A percentile compares a stretch with the other conserved stretches of the same genome.
Evolutionary conservation across 2,113 vertebrate genomes (phyloP).

Genomic region (Sclerurus mexicanus): DNA sequence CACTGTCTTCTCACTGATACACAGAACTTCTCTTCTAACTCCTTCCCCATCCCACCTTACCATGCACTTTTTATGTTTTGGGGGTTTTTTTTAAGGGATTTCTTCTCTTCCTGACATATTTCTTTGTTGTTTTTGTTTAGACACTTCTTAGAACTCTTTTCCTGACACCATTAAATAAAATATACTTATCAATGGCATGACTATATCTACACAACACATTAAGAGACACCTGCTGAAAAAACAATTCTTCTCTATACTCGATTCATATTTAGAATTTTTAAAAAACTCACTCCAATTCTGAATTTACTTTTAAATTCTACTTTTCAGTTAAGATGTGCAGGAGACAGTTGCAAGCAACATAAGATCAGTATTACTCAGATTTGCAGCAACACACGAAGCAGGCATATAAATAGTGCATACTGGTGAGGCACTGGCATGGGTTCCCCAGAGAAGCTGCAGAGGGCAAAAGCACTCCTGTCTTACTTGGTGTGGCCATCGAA

Average conservation of each 20-base stretch:
- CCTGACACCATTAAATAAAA: background rate
- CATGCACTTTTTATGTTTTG: background rate
- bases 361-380: no score
- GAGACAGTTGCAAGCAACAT: background rate
- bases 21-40: background rate
- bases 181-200: accelerated
- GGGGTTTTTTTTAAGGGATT: background rate
- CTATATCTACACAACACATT: background rate
- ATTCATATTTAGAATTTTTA: background rate
- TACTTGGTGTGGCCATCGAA: slow-evolving; percentile 92
- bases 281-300: background rate
- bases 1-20: background rate
- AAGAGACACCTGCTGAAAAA: background rate
- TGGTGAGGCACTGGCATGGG: background rate
- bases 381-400: background rate
- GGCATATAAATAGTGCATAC: accelerated
- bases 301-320: background rate
- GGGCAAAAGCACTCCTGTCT: background rate
- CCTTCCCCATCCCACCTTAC: background rate
- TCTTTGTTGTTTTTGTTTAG: background rate
- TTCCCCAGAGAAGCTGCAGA: accelerated
- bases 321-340: accelerated
- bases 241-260: accelerated
- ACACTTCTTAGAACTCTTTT: background rate
- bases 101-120: accelerated